Base-by-base conservation (phyloP, 2,797 vertebrate species). In the Rhodeus uyekii region DNA sequence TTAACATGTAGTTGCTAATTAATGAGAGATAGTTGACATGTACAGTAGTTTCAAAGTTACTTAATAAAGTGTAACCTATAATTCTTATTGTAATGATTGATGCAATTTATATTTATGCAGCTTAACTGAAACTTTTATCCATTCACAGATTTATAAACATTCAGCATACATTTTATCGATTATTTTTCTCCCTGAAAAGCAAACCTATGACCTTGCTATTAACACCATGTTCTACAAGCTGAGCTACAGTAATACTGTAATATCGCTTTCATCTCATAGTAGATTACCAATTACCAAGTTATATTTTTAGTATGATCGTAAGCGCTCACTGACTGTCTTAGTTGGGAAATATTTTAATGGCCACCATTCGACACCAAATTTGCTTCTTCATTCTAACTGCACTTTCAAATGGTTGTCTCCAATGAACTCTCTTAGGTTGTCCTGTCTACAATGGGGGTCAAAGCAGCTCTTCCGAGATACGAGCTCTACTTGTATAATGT, bases 401-500 rank as follows among this genome's bases (percentile, higher is more conserved):
- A 39, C 22, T n/a, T 19, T 24, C n/a, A n/a, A n/a, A n/a, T n/a
- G n/a, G n/a, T n/a, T n/a, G n/a, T n/a, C n/a, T 39, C 63, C 14
- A 44, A 12, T 42, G 13, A 73, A 64, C 19, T 27, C 18, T 77
- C 16, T 58, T 76, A 71, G 82, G 74, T 16, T 36, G 27, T 75
- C 63, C 84, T 63, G 82, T 42, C 42, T 48, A 9, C 24, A 44
- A 99, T 99, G 98, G 95, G 96, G 86, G 87, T 98, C 84, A 98
- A 97, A 92, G 91, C 98, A 0, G 93, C 93, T 0, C 91, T 99
- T 82, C 97, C 98, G 8, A 92, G 89, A n/a, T 96, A 95, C 5
- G 98, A 99, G 89, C 89, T 99, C 88, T 97, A 96, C 2, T 91
- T 97, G 87, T 99, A 99, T 13, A 95, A 95, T 58, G 91, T 95